Conservation (phyloP, 2,888 invertebrate genomes). For the Gerris lacustris region DNA sequence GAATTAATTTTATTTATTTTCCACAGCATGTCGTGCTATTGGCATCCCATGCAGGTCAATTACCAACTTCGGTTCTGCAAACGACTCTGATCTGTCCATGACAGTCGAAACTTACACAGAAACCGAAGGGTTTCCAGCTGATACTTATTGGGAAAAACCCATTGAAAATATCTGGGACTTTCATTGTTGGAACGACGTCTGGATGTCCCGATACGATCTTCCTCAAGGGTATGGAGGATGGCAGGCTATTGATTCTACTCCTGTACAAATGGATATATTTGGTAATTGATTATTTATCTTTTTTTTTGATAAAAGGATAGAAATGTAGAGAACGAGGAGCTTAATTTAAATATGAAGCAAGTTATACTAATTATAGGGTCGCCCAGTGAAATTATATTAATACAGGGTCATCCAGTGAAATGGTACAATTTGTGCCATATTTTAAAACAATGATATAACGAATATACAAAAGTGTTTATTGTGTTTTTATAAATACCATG, state of each 20-base stretch:
- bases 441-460: no score
- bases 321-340: no score
- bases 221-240: constrained; percentile 74
- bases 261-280: constrained; percentile 58
- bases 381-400: no score
- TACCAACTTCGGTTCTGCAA: constrained; percentile 72
- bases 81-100: constrained; percentile 64
- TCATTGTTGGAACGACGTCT: constrained; percentile 80
- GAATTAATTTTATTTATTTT: constrained; percentile 22
- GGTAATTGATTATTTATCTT: no score
- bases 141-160: constrained; percentile 36
- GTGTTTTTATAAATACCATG: no score
- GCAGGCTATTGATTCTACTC: constrained; percentile 79
- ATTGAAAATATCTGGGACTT: constrained; percentile 75
- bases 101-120: constrained; percentile 69
- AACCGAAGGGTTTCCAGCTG: constrained; percentile 49
- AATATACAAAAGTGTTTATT: no score
- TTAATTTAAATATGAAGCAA: no score
- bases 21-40: constrained; percentile 59
- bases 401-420: no score
- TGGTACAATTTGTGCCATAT: no score
- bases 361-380: no score
- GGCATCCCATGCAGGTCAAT: constrained; percentile 70
- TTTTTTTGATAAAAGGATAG: no score
- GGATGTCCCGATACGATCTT: constrained; percentile 71